These are phyloP conservation scores for Mandrillus leucophaeus DNA, from an alignment of 2,113 vertebrate genomes.

Conservation along the genomic window DNA sequence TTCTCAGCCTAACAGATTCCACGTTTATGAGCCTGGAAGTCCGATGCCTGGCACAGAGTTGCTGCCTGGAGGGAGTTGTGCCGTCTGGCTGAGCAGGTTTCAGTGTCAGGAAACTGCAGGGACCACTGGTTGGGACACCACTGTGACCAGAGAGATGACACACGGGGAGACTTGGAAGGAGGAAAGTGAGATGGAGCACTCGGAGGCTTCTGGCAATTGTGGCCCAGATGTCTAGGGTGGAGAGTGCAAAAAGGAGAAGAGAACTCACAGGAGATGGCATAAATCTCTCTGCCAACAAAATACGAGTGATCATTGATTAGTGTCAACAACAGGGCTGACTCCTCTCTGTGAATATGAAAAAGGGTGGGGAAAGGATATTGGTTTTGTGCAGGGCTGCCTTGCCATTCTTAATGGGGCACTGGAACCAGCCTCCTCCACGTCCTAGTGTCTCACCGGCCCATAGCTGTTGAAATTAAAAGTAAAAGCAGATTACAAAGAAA, in stretches of 20 bases:
- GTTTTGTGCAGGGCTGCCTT: not conserved
- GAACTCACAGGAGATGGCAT: not conserved
- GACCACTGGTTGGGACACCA: rapidly evolving
- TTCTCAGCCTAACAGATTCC: constrained; percentile 77
- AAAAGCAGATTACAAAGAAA: constrained; percentile 41
- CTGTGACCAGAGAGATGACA: not conserved
- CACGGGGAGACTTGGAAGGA: not conserved
- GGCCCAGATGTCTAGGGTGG: not conserved
- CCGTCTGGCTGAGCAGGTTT: constrained; percentile 67
- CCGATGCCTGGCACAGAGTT: constrained; percentile 76
- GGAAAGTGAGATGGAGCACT: not conserved
- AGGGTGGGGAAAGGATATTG: not conserved
- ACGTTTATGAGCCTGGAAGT: constrained; percentile 72
- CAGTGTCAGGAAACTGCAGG: not conserved
- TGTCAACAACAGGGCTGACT: not conserved
- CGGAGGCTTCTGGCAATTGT: rapidly evolving
- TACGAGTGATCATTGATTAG: not conserved
- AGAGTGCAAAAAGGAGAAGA: not conserved
- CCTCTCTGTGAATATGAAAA: not conserved
- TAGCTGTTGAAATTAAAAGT: constrained; percentile 25
- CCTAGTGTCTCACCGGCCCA: too few relatives aligned
- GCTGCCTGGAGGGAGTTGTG: constrained; percentile 65
- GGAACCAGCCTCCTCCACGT: too few relatives aligned
- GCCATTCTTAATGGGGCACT: too few relatives aligned
- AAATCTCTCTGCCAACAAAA: not conserved